Percentiles rank a stretch among this genome's conserved stretches.
Evolutionary conservation across 2,888 invertebrate species (phyloP).

Genomic region (Schrankia costaestrigalis): DNA sequence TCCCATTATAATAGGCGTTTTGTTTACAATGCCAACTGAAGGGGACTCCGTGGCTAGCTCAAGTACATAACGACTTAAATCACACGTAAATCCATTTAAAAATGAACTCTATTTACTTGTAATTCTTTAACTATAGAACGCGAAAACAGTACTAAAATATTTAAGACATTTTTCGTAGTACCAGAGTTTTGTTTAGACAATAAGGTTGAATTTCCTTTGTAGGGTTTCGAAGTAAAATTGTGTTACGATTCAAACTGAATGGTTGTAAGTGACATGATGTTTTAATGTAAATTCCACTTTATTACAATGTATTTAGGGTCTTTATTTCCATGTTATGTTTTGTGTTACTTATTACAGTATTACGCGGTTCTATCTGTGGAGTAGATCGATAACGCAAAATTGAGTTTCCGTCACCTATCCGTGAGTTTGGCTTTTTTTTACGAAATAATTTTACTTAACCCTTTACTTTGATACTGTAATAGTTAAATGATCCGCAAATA

Average conservation of each 20-base stretch:
- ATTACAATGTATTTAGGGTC: constrained; percentile 21
- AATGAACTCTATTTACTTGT: constrained; percentile 25
- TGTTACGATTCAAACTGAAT: constrained; percentile 14
- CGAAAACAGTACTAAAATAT: not conserved
- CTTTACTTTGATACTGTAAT: no score
- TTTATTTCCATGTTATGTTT: constrained; percentile 16
- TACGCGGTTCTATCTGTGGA: constrained; percentile 11
- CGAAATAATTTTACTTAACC: no score
- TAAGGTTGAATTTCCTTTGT: constrained; percentile 24
- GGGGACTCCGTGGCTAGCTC: constrained; percentile 44
- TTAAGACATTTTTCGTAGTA: not conserved
- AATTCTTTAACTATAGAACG: not conserved
- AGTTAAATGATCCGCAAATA: no score
- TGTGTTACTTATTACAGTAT: constrained; percentile 17
- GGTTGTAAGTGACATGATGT: constrained; percentile 19
- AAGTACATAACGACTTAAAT: constrained; percentile 10
- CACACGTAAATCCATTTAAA: constrained; percentile 23
- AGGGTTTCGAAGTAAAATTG: constrained; percentile 14
- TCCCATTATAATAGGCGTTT: constrained; percentile 77
- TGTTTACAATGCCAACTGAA: constrained; percentile 67
- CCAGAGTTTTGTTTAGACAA: not conserved
- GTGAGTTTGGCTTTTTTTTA: constrained; percentile 35
- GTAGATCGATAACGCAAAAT: constrained; percentile 59
- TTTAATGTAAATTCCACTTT: constrained; percentile 27
- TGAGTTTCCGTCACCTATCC: constrained; percentile 52